Evolutionary conservation across 2,797 vertebrate species (phyloP).

Genomic region (Falco berigora): DNA sequence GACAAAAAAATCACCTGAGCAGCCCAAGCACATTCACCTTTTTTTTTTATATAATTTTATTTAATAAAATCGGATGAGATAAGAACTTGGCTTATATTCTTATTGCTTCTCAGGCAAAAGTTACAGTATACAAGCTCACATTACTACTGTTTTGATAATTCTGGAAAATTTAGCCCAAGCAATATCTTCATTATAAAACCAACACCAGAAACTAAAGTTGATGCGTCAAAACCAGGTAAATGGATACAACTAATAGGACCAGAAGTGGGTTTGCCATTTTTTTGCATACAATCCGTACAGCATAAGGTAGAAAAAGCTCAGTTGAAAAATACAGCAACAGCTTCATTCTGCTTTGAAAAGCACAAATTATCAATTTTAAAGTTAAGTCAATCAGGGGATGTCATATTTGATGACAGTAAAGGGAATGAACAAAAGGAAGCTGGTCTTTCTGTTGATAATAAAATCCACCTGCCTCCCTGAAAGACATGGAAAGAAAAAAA

Average conservation of each 20-base stretch:
- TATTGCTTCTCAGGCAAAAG: background rate
- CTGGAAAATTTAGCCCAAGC: background rate
- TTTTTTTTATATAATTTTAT: background rate
- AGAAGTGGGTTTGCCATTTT: background rate
- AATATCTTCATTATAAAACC: background rate
- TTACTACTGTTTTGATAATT: background rate
- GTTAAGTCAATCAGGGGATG: background rate
- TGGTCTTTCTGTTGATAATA: slow-evolving; percentile 16
- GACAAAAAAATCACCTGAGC: background rate
- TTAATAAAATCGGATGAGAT: background rate
- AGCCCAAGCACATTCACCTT: background rate
- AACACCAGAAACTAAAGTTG: background rate
- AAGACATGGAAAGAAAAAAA: background rate
- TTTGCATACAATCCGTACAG: background rate
- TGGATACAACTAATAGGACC: background rate
- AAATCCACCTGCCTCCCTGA: background rate
- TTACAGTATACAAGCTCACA: background rate
- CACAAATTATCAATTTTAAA: slow-evolving; percentile 21
- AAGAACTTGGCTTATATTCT: background rate
- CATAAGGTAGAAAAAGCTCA: background rate
- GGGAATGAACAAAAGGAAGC: slow-evolving; percentile 22
- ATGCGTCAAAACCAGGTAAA: background rate
- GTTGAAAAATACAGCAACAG: background rate
- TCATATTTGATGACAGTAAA: background rate
- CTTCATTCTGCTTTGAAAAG: slow-evolving; percentile 24